Evolutionary conservation across 1,140 invertebrate species (phyloP), one percentile per base, ranked within the genome.

Genomic region (Heliconius hewitsoni): DNA sequence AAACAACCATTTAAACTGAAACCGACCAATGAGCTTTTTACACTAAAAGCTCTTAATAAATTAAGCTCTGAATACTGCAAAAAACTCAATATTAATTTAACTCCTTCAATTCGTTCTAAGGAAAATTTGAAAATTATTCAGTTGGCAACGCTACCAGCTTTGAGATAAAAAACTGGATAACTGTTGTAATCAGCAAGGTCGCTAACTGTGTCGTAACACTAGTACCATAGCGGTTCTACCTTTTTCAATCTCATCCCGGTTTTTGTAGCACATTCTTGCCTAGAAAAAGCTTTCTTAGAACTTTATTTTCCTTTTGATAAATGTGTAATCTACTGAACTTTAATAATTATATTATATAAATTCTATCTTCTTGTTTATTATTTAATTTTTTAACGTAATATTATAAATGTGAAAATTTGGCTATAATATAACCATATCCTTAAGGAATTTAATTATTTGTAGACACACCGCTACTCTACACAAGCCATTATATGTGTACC

Each of bases 181-280:
- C 60, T 27, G 60, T 66, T 66, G 60, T 66, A 16, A 66, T 66
- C 60, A 30, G 60, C 60, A 66, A 66, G 60, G 60, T 66, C 60
- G 60, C 57, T 66, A 66, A 66, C 60, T 66, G 60, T 66, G 60
- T 66, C 27, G 60, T 66, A 66, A 66, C 60, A 30, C 60, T 13
- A 30, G 60, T 66, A 16, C 60, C 16, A 5, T 66, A 66, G 60
- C 60, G 60, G 60, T 66, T 66, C 13, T 66, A 30, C 23, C 60
- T 66, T 66, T 66, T 66, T 66, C 23, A 66, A 66, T 66, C 23
- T 30, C 23, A 66, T 30, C 60, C 60, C 60, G 27, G 60, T 66
- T 66, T 66, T 66, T 66, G 11, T 66, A 66, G 27, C 9, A 66
- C 9, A 66, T 66, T 66, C 60, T 30, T 66, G 60, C 11, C 60